A percentile compares a stretch with the other conserved stretches of the same genome.
phyloP scores from a whole-genome alignment of 2,888 invertebrate species.

The Peribatodes rhomboidaria region DNA sequence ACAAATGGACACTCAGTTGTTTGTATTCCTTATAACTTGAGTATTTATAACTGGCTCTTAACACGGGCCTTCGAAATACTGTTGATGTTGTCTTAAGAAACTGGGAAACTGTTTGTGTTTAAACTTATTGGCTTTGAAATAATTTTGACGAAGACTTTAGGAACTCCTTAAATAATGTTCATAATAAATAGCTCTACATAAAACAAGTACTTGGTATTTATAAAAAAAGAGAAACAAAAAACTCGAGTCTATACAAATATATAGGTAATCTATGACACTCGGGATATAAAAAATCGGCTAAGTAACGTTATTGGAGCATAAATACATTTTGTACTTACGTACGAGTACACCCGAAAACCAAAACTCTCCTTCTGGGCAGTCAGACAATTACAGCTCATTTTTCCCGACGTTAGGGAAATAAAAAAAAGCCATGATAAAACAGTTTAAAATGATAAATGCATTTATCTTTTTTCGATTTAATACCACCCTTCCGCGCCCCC shows the following conservation, averaged over 20 bases:
- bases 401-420: too few species aligned
- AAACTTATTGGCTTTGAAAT: neutral
- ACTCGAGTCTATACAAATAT: too few species aligned
- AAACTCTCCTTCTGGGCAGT: too few species aligned
- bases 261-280: too few species aligned
- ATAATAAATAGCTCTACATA: neutral
- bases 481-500: too few species aligned
- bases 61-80: conserved; percentile 5
- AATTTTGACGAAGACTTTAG: neutral
- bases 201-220: neutral
- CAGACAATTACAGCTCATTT: too few species aligned
- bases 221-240: too few species aligned
- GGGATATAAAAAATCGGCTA: too few species aligned
- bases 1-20: conserved; percentile 20
- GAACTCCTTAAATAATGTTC: neutral
- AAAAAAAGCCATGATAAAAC: too few species aligned
- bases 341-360: too few species aligned
- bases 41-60: conserved; percentile 12
- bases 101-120: neutral
- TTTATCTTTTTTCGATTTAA: neutral
- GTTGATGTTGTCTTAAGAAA: neutral
- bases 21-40: conserved; percentile 36
- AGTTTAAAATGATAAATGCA: neutral
- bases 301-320: too few species aligned
- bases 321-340: too few species aligned